Evolutionary conservation across 2,888 invertebrate species (phyloP).

Genomic region (Cybosia mesomella): DNA sequence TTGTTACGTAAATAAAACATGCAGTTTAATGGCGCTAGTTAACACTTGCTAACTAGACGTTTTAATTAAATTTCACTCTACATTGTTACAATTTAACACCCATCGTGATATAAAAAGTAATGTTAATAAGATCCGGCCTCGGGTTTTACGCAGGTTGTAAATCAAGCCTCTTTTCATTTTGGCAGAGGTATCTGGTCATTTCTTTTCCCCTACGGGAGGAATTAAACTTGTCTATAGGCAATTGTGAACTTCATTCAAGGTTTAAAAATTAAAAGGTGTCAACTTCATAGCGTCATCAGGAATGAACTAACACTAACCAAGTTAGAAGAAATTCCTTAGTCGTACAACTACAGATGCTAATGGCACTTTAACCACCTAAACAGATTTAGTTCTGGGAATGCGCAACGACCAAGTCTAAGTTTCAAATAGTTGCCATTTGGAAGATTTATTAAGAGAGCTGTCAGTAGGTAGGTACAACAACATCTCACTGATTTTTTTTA

Average conservation of each 20-base stretch:
- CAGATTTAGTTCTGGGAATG: too few species aligned
- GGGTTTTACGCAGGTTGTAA: conserved; percentile 79
- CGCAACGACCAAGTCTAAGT: too few species aligned
- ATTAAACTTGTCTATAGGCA: conserved; percentile 80
- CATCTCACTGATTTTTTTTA: too few species aligned
- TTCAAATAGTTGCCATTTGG: too few species aligned
- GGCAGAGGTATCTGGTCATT: conserved; percentile 82
- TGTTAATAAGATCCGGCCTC: conserved; percentile 82
- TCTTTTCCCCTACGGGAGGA: conserved; percentile 74
- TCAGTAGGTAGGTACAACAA: too few species aligned
- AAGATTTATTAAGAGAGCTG: too few species aligned
- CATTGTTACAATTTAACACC: conserved; percentile 83
- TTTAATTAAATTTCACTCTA: conserved; percentile 84
- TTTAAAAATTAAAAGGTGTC: conserved; percentile 63
- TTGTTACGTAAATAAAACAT: conserved; percentile 59
- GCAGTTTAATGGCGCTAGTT: conserved; percentile 76
- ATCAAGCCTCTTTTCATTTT: conserved; percentile 83
- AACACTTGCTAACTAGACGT: conserved; percentile 77
- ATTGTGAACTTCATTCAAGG: conserved; percentile 64
- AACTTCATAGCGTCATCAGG: conserved; percentile 12
- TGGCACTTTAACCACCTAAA: too few species aligned
- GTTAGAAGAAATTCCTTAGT: conserved; percentile 26
- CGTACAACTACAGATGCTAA: not conserved
- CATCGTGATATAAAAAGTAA: conserved; percentile 83
- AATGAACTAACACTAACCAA: conserved; percentile 24